Conservation (phyloP, 2,888 invertebrate genomes). For the Siphlonurus alternatus region DNA sequence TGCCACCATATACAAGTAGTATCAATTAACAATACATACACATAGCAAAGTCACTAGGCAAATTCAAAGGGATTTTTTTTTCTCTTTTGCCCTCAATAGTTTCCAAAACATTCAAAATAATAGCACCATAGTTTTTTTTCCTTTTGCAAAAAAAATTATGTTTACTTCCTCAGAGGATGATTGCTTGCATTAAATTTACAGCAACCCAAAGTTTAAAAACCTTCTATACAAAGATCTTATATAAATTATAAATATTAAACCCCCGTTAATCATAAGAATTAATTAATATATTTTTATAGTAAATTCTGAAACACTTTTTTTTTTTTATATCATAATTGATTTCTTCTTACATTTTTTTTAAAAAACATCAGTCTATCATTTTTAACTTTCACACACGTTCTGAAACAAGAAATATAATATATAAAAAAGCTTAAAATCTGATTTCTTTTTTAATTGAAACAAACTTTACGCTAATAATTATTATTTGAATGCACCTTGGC, state of each 20-base stretch:
- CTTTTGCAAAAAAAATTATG: background rate
- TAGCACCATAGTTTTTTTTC: background rate
- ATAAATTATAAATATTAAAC: background rate
- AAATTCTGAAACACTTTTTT: background rate
- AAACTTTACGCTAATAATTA: background rate
- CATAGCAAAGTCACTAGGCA: background rate
- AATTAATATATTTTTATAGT: background rate
- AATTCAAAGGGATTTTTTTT: background rate
- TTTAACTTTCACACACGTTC: background rate
- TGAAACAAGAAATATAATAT: background rate
- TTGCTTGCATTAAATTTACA: background rate
- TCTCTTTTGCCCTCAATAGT: background rate
- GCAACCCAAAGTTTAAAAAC: background rate
- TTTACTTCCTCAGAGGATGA: background rate
- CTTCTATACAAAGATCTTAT: background rate
- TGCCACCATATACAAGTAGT: conserved; percentile 1
- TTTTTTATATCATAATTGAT: background rate
- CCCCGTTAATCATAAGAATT: background rate
- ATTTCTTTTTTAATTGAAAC: background rate
- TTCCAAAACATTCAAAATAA: background rate
- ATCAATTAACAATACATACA: conserved; percentile 2
- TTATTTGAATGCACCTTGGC: background rate
- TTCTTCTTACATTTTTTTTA: background rate
- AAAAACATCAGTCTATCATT: background rate
- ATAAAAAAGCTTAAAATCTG: background rate